A percentile compares a stretch with the other conserved stretches of the same genome.
These are phyloP conservation scores for Ommatoiulus sabulosus DNA, from an alignment of 2,888 invertebrate species.

Conservation along the genomic window DNA sequence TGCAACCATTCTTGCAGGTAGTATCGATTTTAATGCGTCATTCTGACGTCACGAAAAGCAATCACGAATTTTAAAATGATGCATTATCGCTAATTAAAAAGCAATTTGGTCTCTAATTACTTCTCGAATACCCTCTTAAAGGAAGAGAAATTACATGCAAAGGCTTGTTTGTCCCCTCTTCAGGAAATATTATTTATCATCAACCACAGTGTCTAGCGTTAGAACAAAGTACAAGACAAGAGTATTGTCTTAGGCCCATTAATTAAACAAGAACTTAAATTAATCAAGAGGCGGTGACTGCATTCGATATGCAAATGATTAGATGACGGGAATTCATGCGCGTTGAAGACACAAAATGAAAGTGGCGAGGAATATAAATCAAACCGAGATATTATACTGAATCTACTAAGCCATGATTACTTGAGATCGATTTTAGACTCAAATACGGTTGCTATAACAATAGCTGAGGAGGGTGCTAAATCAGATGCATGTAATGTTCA, in stretches of 20 bases:
- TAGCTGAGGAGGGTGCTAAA: no score
- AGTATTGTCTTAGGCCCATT: not conserved
- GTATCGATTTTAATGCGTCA: not conserved
- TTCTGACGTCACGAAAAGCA: conserved; percentile 1
- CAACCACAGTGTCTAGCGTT: not conserved
- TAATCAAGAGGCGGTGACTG: not conserved
- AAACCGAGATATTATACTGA: no score
- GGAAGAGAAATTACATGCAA: not conserved
- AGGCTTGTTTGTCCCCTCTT: no score
- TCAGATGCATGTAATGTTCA: no score
- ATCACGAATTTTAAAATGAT: conserved; percentile 15
- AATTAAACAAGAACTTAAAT: conserved; percentile 4
- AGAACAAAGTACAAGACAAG: not conserved
- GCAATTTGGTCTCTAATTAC: not conserved
- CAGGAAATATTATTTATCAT: no score
- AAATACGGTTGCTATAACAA: no score
- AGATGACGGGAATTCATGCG: no score
- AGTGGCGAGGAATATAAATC: no score
- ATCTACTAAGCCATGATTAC: no score
- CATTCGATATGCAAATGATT: not conserved
- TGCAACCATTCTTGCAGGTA: not conserved
- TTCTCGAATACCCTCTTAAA: not conserved
- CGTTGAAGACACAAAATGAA: no score
- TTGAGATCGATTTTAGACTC: no score
- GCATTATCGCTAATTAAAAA: conserved; percentile 26